Percentiles rank a stretch among this genome's conserved stretches.
These are phyloP conservation scores for Cololabis saira DNA, from an alignment of 2,113 vertebrate species.

Conservation along the genomic window DNA sequence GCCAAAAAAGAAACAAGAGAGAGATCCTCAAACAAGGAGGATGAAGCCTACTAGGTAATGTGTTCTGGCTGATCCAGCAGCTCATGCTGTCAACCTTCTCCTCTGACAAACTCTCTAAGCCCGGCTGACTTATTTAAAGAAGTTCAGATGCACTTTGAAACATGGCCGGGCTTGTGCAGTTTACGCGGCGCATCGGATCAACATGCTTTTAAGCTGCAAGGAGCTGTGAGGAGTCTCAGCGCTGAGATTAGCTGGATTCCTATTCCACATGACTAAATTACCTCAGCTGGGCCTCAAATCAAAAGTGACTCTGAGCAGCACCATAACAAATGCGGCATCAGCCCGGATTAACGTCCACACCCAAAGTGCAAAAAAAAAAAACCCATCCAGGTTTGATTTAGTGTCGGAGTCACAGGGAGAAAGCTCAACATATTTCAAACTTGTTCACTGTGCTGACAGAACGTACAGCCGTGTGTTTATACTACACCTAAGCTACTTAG, in stretches of 20 bases:
- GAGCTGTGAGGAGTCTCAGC: slow-evolving; percentile 8
- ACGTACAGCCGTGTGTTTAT: slow-evolving; percentile 10
- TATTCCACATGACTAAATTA: slow-evolving; percentile 23
- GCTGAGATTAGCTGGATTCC: slow-evolving; percentile 47
- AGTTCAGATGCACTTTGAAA: slow-evolving; percentile 34
- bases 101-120: slow-evolving; percentile 12
- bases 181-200: slow-evolving; percentile 26
- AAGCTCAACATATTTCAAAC: slow-evolving; percentile 4
- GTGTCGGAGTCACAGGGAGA: background rate
- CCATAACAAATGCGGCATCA: slow-evolving; percentile 17
- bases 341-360: slow-evolving; percentile 11
- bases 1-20: background rate
- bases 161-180: slow-evolving; percentile 18
- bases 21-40: background rate
- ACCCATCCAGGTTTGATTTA: background rate
- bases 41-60: slow-evolving; percentile 13
- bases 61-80: slow-evolving; percentile 28
- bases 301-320: slow-evolving; percentile 27
- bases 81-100: slow-evolving; percentile 12
- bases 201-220: slow-evolving; percentile 23
- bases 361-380: background rate
- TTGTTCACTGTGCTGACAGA: slow-evolving; percentile 8
- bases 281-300: slow-evolving; percentile 27
- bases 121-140: slow-evolving; percentile 2
- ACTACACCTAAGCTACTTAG: background rate